Base-by-base conservation (phyloP, 2,797 vertebrate species). In the Typhlichthys eigenmanni region DNA sequence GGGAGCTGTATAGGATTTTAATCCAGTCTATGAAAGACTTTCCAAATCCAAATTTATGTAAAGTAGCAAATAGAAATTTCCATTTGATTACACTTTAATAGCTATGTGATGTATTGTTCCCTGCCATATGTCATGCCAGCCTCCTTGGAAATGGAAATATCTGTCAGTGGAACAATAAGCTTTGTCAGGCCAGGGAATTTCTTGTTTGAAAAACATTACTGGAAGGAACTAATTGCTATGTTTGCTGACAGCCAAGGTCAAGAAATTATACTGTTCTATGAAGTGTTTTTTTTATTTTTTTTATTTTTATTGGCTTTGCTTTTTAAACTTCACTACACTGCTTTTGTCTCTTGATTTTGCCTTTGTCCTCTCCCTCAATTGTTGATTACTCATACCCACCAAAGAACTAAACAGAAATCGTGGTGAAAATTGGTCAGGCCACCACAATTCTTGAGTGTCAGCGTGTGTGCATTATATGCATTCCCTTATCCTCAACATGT, bases 331-430 rank as follows among this genome's bases (percentile, higher is more conserved):
- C 1, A 0, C 16, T 2, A 16, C n/a, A 5, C 1, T 43, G 51
- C 58, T 66, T 48, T 54, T 53, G 1, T 32, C 10, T 58, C 58
- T 55, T 49, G 13, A 32, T 58, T 13, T 74, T 72, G 48, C 73
- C 76, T 82, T 61, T 80, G 80, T 86, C 84, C 80, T 86, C 79
- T 69, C 59, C 62, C 69, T 81, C 34, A 38, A 38, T 6, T 38
- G 34, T 38, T 38, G 34, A 8, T 38, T 38, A 38, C 34, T 8
- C 34, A 38, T 38, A 8, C 34, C 34, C 34, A 38, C 34, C 34
- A 38, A 38, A 38, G 34, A 38, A 38, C 34, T 38, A 5, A 38
- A 38, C 24, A 24, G 24, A 24, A 24, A 24, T 24, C 24, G 2
- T 24, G 24, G 24, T 24, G 3, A 24, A 24, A 24, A 24, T 24